Percentiles rank a stretch among this genome's conserved stretches.
Conservation (phyloP, 2,113 vertebrate genomes). For the Larimichthys polyactis region DNA sequence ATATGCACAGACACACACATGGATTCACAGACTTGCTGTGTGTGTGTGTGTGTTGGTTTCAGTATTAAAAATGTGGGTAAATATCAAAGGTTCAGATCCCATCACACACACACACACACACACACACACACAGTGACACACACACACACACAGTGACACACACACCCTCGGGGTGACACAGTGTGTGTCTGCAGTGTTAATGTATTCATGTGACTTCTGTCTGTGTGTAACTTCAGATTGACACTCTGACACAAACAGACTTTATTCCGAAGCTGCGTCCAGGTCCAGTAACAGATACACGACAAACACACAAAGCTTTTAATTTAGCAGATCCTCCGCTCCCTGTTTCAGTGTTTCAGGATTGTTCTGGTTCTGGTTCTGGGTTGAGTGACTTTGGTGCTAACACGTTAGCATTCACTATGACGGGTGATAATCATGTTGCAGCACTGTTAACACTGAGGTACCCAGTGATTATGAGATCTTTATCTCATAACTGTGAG, state of each 20-base stretch:
- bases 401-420: neutral
- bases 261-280: slow-evolving; percentile 5
- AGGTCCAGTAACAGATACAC: neutral
- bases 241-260: slow-evolving; percentile 18
- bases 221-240: slow-evolving; percentile 39
- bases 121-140: neutral
- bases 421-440: slow-evolving; percentile 20
- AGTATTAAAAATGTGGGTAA: slow-evolving; percentile 47
- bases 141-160: neutral
- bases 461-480: slow-evolving; percentile 2
- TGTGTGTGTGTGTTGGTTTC: slow-evolving; percentile 16
- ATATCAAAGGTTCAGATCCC: slow-evolving; percentile 18
- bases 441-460: neutral
- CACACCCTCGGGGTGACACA: slow-evolving; percentile 11
- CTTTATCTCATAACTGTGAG: slow-evolving; percentile 11
- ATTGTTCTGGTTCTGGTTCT: slow-evolving; percentile 11
- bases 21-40: neutral
- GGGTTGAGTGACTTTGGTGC: slow-evolving; percentile 6
- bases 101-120: neutral
- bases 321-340: slow-evolving; percentile 16
- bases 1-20: slow-evolving; percentile 16
- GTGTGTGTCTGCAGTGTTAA: slow-evolving; percentile 45
- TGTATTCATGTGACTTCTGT: slow-evolving; percentile 52
- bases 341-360: slow-evolving; percentile 7
- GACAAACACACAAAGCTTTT: slow-evolving; percentile 48